A percentile compares a stretch with the other conserved stretches of the same genome.
These are phyloP conservation scores for Phrynosoma blainvillii DNA, from an alignment of 2,113 vertebrate species.

Conservation along the genomic window DNA sequence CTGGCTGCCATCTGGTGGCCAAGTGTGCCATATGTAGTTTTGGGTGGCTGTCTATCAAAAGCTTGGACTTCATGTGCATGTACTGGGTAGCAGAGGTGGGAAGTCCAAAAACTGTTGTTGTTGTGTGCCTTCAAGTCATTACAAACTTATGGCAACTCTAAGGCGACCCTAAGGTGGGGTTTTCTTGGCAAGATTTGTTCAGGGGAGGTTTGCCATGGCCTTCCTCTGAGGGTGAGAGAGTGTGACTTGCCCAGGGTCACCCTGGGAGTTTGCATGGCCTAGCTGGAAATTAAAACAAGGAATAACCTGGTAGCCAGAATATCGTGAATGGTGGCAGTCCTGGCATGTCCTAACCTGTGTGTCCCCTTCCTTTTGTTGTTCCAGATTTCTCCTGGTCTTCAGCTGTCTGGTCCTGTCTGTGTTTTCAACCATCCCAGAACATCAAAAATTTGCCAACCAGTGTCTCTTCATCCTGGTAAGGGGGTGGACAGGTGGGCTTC, in stretches of 20 bases:
- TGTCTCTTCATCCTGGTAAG: constrained; percentile 97
- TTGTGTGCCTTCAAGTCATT: no score
- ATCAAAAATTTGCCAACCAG: constrained; percentile 91
- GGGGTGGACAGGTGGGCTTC: background rate
- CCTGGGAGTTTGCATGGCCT: no score
- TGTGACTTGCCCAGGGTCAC: no score
- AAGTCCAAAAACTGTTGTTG: no score
- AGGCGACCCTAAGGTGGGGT: no score
- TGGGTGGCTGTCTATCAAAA: background rate
- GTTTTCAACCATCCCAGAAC: constrained; percentile 96
- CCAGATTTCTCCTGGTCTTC: constrained; percentile 96
- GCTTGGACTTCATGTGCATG: background rate
- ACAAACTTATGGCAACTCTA: no score
- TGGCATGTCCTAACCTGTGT: background rate
- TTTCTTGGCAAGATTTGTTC: no score
- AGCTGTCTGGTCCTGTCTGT: constrained; percentile 98
- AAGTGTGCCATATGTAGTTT: background rate
- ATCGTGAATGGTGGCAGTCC: no score
- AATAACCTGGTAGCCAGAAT: no score
- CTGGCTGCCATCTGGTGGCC: constrained; percentile 46
- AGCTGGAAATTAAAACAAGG: background rate
- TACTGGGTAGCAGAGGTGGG: background rate
- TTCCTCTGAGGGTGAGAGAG: no score
- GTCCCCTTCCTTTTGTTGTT: constrained; percentile 56
- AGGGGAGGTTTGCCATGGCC: no score